Evolutionary conservation across 2,797 vertebrate genomes (phyloP).

Genomic region (Enteromius trimaculatus): DNA sequence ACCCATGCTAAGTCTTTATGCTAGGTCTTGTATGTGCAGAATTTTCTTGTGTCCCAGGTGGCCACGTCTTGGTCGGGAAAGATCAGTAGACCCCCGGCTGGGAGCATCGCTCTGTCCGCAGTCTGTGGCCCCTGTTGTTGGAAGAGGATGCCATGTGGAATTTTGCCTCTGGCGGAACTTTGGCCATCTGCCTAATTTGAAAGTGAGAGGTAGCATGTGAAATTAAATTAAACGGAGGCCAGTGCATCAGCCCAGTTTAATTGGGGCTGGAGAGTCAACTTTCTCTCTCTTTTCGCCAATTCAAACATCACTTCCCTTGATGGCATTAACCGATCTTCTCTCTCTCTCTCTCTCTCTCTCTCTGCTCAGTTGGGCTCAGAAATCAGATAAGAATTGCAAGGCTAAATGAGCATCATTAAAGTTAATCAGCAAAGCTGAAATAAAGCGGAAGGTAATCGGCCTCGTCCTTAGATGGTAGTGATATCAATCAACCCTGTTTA

Average conservation of each 20-base stretch:
- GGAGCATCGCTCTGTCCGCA: conserved; percentile 25
- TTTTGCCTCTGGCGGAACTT: conserved; percentile 55
- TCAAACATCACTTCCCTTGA: conserved; percentile 9
- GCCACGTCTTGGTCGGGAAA: conserved; percentile 12
- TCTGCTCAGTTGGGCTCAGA: conserved; percentile 39
- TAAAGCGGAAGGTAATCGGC: conserved; percentile 53
- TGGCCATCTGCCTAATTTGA: conserved; percentile 67
- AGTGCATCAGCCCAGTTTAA: conserved; percentile 56
- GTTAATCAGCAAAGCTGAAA: conserved; percentile 61
- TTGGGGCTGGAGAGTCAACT: conserved; percentile 49
- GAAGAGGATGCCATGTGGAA: conserved; percentile 51
- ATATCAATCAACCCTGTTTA: conserved; percentile 50
- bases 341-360: conserved; percentile 1
- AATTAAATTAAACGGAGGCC: conserved; percentile 67
- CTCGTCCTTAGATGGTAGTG: conserved; percentile 47
- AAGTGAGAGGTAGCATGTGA: conserved; percentile 64
- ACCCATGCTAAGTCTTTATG: conserved; percentile 61
- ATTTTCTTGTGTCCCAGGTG: conserved; percentile 43
- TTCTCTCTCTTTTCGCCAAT: conserved; percentile 34
- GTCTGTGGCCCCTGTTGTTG: conserved; percentile 46
- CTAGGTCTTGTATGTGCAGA: background rate
- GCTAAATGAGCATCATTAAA: conserved; percentile 67
- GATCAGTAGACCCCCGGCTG: conserved; percentile 38
- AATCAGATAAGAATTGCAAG: conserved; percentile 59
- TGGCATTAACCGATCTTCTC: conserved; percentile 2